Evolutionary conservation across 2,797 vertebrate species (phyloP).

Genomic region (Setipinna tenuifilis): DNA sequence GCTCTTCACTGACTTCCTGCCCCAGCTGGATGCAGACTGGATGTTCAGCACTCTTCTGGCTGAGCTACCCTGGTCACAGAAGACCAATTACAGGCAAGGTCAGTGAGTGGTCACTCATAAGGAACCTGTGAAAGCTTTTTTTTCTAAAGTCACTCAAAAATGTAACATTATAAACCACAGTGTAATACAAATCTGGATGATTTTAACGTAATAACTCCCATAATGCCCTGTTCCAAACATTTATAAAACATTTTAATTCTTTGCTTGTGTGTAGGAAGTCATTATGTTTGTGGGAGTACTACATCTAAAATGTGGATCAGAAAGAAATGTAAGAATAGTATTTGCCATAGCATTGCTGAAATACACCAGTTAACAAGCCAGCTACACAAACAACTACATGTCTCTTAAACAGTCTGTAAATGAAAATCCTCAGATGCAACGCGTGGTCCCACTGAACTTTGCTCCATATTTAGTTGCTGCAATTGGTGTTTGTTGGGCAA

Average conservation of each 20-base stretch:
- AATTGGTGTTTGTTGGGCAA: background rate
- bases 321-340: too few species aligned
- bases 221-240: too few species aligned
- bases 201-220: too few species aligned
- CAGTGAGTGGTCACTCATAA: constrained; percentile 32
- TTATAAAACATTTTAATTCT: too few species aligned
- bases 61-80: constrained; percentile 91
- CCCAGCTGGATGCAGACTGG: constrained; percentile 85
- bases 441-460: background rate
- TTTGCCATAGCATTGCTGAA: background rate
- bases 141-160: too few species aligned
- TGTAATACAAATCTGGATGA: too few species aligned
- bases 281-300: too few species aligned
- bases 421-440: constrained; percentile 5
- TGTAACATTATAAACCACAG: too few species aligned
- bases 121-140: background rate
- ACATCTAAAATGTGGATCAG: too few species aligned
- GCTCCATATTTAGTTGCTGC: background rate
- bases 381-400: background rate
- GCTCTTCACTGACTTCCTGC: constrained; percentile 84
- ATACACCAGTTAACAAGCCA: background rate
- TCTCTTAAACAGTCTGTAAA: background rate
- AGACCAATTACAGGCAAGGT: constrained; percentile 83
- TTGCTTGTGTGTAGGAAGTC: too few species aligned
- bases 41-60: constrained; percentile 84